A percentile compares a stretch with the other conserved stretches of the same genome.
phyloP scores from a whole-genome alignment of 2,888 invertebrate genomes.

The Dryadula phaetusa region DNA sequence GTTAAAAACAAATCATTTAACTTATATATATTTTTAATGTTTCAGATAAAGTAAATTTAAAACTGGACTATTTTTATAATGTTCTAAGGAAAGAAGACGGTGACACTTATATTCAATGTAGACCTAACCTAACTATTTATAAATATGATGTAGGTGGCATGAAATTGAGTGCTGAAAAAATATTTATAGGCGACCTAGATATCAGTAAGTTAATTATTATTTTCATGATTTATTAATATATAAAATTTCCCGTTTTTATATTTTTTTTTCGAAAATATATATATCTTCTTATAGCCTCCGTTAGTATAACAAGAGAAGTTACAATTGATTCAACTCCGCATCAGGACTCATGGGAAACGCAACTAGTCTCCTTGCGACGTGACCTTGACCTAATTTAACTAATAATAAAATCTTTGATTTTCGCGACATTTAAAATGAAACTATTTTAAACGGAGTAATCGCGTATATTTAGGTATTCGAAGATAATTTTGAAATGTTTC shows the following conservation, averaged over 20 bases:
- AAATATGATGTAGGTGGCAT: constrained; percentile 50
- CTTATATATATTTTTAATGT: constrained; percentile 20
- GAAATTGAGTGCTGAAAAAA: constrained; percentile 50
- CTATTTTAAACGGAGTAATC: no score
- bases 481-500: no score
- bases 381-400: no score
- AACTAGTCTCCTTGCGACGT: no score
- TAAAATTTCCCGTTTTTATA: no score
- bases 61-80: constrained; percentile 45
- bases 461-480: no score
- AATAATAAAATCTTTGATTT: no score
- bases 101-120: constrained; percentile 49
- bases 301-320: no score
- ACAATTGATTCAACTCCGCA: neutral
- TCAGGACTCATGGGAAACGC: neutral
- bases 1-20: no score
- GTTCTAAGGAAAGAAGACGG: constrained; percentile 48
- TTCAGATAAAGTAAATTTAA: constrained; percentile 55
- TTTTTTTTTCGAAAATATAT: no score
- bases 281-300: neutral
- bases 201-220: constrained; percentile 54
- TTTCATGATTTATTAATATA: neutral
- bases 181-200: constrained; percentile 55
- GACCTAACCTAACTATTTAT: constrained; percentile 46
- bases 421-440: no score